Base-by-base conservation (phyloP, 2,113 vertebrate genomes). In the Brachyhypopomus gauderio region DNA sequence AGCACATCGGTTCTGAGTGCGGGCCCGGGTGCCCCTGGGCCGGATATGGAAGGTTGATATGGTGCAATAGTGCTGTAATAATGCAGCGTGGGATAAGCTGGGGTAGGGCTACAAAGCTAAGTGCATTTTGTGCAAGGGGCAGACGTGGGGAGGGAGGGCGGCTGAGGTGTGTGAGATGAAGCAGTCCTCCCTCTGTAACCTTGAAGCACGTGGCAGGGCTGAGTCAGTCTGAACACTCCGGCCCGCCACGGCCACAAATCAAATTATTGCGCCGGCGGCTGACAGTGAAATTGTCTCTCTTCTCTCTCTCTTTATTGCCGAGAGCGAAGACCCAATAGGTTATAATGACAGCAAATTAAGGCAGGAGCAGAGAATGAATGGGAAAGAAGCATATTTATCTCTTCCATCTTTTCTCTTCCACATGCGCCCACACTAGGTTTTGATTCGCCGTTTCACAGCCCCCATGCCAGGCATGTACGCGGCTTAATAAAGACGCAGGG, bases 331-430 rank as follows among this genome's bases (percentile, higher is more conserved):
- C 72, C 89, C 88, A 79, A 81, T 85, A 83, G 87, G 88, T 85
- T 86, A 82, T 84, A 86, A 89, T 90, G 89, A 91, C 83, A 82
- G 89, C 89, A 89, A 89, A 89, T 89, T 88, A 90, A 90, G 83
- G 83, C 85, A 86, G 75, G 70, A 5, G 79, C 85, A 45, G 80
- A 79, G 77, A 84, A 77, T 83, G 67, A 80, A 87, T 62, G 20
- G 36, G 36, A 59, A 79, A 87, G 83, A 79, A 58, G 58, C 66
- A 80, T 77, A 82, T 89, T 86, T 88, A 79, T 88, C 72, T 81
- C 48, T 5, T 77, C 71, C 86, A 56, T 77, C 64, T 76, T 80
- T 27, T 83, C 59, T 72, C 80, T 85, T 87, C 74, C 82, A 86
- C 78, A 79, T 81, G 87, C 84, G 76, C 62, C 45, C 8, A 76